Evolutionary conservation across 2,113 vertebrate genomes (phyloP).

Genomic region (Ammodytes marinus): DNA sequence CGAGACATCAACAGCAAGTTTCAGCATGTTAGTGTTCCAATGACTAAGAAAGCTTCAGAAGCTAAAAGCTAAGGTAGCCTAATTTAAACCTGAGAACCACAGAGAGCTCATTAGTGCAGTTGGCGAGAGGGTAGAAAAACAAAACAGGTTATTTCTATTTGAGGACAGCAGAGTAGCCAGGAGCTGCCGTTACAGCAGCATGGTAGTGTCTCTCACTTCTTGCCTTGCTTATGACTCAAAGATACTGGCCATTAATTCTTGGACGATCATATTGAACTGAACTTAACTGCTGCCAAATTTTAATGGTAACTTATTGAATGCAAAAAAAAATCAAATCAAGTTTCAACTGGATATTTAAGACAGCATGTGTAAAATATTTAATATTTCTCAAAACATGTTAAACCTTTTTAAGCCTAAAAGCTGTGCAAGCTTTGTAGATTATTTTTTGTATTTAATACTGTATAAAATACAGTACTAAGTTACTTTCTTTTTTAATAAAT

Average conservation of each 20-base stretch:
- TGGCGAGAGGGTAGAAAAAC: constrained; percentile 43
- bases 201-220: background rate
- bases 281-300: background rate
- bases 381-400: too few species aligned
- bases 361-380: too few species aligned
- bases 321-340: too few species aligned
- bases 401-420: too few species aligned
- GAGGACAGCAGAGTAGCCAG: background rate
- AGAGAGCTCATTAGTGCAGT: constrained; percentile 35
- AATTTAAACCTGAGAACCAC: constrained; percentile 32
- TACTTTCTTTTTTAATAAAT: too few species aligned
- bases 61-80: constrained; percentile 23
- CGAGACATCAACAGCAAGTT: constrained; percentile 37
- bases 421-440: too few species aligned
- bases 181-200: constrained; percentile 8
- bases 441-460: too few species aligned
- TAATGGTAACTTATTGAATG: background rate
- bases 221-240: background rate
- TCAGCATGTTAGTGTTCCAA: constrained; percentile 30
- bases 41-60: constrained; percentile 8
- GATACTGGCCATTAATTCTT: background rate
- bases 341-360: too few species aligned
- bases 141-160: constrained; percentile 51
- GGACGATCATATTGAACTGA: background rate
- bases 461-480: too few species aligned